Conservation (phyloP, 2,113 vertebrate species). For the Zapornia atra region DNA sequence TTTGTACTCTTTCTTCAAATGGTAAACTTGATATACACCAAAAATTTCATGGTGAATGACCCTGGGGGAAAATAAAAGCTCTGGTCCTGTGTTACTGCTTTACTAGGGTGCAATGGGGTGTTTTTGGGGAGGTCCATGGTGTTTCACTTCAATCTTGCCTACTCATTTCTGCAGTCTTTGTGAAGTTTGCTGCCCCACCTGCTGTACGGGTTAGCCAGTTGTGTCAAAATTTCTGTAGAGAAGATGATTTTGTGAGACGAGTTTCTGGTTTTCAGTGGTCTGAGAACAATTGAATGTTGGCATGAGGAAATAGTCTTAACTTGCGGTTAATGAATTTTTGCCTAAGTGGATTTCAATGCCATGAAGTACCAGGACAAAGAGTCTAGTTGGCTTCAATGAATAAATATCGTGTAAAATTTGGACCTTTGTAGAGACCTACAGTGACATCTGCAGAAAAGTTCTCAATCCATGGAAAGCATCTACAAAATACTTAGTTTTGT, state of each 20-base stretch:
- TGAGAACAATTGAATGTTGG: neutral
- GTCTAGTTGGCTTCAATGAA: neutral
- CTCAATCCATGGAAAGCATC: neutral
- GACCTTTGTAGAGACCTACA: neutral
- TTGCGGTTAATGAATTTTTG: neutral
- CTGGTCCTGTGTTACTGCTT: neutral
- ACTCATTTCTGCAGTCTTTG: neutral
- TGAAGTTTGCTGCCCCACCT: neutral
- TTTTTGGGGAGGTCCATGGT: fast-evolving
- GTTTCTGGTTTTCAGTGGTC: neutral
- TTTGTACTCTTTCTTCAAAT: neutral
- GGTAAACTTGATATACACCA: neutral
- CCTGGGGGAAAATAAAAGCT: neutral
- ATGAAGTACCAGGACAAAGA: neutral
- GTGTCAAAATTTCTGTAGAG: neutral
- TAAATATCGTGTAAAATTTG: neutral
- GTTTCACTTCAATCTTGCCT: neutral
- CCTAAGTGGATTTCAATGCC: neutral
- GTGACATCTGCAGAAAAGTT: neutral
- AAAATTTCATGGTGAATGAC: neutral
- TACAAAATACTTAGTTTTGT: neutral
- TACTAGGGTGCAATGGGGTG: neutral
- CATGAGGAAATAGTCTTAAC: neutral
- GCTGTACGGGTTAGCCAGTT: neutral
- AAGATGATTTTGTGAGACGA: neutral